phyloP scores from a whole-genome alignment of 2,888 invertebrate genomes.

The Fragum sueziense region DNA sequence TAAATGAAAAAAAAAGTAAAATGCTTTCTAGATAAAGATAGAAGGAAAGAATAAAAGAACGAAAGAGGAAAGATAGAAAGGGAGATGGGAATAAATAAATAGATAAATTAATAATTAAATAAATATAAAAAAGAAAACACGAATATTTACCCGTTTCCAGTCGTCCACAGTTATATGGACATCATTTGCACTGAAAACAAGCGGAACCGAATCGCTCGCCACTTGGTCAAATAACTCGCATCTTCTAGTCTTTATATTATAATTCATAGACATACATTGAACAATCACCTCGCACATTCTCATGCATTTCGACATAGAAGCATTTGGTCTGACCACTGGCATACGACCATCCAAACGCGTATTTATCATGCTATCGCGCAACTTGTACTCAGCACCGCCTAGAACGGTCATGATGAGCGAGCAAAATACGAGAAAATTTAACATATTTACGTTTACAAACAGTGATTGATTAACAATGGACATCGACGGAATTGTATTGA shows the following conservation, averaged over 20 bases:
- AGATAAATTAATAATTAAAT: too few relatives aligned
- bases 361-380: not conserved
- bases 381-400: not conserved
- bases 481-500: too few relatives aligned
- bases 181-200: not conserved
- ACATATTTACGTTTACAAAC: not conserved
- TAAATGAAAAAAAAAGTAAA: too few relatives aligned
- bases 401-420: not conserved
- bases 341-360: not conserved
- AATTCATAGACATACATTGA: not conserved
- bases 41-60: too few relatives aligned
- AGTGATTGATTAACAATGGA: too few relatives aligned
- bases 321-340: not conserved
- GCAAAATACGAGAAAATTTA: not conserved
- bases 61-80: too few relatives aligned
- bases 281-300: not conserved
- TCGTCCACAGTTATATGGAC: not conserved
- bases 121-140: too few relatives aligned
- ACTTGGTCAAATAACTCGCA: not conserved
- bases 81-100: too few relatives aligned
- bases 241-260: not conserved
- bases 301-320: not conserved
- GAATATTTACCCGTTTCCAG: not conserved
- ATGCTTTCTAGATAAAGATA: too few relatives aligned
- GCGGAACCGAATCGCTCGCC: not conserved